phyloP scores from a whole-genome alignment of 2,797 vertebrate genomes.

The Enteromius fasciolatus region DNA sequence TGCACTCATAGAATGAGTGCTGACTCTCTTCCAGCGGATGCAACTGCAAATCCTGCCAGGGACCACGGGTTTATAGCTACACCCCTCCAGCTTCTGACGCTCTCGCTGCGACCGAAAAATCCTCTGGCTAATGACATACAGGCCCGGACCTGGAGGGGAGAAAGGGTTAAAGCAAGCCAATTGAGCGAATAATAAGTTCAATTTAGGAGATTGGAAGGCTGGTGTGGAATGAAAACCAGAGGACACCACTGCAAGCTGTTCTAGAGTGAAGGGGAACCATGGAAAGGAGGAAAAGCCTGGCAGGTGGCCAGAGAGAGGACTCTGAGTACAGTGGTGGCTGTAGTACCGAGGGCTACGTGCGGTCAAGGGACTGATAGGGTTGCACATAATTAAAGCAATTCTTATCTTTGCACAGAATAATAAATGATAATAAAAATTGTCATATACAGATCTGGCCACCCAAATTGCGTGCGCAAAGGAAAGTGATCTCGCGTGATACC shows the following conservation, averaged over 20 bases:
- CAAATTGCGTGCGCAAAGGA: no score
- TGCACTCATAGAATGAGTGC: conserved; percentile 59
- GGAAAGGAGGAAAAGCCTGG: conserved; percentile 52
- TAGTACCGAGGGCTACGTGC: background rate
- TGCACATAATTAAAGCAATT: background rate
- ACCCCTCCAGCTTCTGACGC: conserved; percentile 61
- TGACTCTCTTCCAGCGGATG: conserved; percentile 69
- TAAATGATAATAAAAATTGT: conserved; percentile 16
- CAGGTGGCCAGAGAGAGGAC: conserved; percentile 56
- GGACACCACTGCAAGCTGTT: conserved; percentile 73
- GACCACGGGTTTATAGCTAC: conserved; percentile 67
- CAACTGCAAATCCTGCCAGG: conserved; percentile 60
- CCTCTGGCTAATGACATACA: conserved; percentile 81
- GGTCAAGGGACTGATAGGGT: conserved; percentile 13
- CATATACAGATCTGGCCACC: background rate
- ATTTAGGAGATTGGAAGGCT: conserved; percentile 81
- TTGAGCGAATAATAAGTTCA: conserved; percentile 86
- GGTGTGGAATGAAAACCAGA: conserved; percentile 82
- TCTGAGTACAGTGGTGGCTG: conserved; percentile 18
- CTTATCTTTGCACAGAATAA: conserved; percentile 6
- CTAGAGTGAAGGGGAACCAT: conserved; percentile 53
- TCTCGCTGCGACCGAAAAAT: conserved; percentile 61
- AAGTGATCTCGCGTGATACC: no score
- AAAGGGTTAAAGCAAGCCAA: conserved; percentile 79
- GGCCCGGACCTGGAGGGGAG: conserved; percentile 73